Base-by-base conservation (phyloP, 2,113 vertebrate species). In the Pleuronectes platessa region DNA sequence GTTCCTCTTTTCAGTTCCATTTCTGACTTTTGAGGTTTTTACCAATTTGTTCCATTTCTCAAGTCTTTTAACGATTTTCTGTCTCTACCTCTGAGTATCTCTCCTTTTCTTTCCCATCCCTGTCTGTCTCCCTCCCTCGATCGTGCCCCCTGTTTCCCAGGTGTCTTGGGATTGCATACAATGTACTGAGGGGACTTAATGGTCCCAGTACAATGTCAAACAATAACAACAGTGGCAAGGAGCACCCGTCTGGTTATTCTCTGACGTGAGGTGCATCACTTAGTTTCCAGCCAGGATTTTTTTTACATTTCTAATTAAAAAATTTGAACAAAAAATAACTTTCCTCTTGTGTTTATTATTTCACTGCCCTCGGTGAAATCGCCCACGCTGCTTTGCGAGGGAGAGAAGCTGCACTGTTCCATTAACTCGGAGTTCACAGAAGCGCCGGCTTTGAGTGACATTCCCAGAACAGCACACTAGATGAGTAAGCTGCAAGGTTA, bases 401-500 rank as follows among this genome's bases (percentile, higher is more conserved):
- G 56, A 73, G 42, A 58, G 42, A 58, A 56, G 51, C 74, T 79
- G 55, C n/a, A 24, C 45, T 40, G n/a, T 81, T 61, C 60, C 79
- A 81, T 80, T 68, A 85, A 78, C 53, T 67, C 14, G 2, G 66
- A 67, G 59, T 76, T 68, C n/a, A 70, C 21, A 76, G 49, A 69
- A 21, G 55, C 58, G 31, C 55, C 18, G 37, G 12, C 51, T 68
- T 60, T 71, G 85, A 85, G 70, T 68, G 78, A 74, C 86, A 79
- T 79, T 78, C 86, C 45, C 68, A 84, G 60, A 83, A 53, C 47
- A 5, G 56, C 45, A 64, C 23, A 13, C 58, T 0, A 58, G 56
- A 83, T 80, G 77, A 88, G 75, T 81, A 71, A 70, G 68, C 75
- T 76, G 24, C 65, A 49, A 62, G 72, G 78, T 88, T 86, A 83